phyloP scores from a whole-genome alignment of 2,113 vertebrate genomes.

The Meles meles region DNA sequence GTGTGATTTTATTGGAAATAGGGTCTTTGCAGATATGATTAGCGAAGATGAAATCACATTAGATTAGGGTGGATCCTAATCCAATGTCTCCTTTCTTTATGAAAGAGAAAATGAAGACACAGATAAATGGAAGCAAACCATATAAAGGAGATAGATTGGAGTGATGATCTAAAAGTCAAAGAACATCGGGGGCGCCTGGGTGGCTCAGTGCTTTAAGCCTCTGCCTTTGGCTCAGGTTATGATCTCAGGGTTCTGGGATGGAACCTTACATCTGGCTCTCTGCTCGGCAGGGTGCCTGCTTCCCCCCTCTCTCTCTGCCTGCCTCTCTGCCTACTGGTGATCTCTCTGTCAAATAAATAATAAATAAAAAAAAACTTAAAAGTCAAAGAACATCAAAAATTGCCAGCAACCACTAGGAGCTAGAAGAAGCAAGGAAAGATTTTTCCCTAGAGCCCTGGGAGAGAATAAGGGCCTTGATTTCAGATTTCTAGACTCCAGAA shows the following conservation, averaged over 20 bases:
- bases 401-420: neutral
- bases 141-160: neutral
- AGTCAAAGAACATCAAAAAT: neutral
- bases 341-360: too few species aligned
- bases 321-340: too few species aligned
- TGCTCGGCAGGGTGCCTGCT: too few species aligned
- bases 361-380: too few species aligned
- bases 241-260: too few species aligned
- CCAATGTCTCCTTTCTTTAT: neutral
- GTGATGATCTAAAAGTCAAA: neutral
- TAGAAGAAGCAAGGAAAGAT: neutral
- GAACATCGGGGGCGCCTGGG: too few species aligned
- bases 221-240: too few species aligned
- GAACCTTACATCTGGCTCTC: too few species aligned
- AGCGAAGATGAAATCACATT: neutral
- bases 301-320: too few species aligned
- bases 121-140: neutral
- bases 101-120: neutral
- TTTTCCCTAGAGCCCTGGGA: neutral
- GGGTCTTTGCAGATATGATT: neutral
- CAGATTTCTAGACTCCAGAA: neutral
- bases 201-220: too few species aligned
- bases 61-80: neutral
- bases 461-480: neutral
- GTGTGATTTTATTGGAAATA: neutral